Evolutionary conservation across 2,888 invertebrate species (phyloP).

Genomic region (Noctua fimbriata): DNA sequence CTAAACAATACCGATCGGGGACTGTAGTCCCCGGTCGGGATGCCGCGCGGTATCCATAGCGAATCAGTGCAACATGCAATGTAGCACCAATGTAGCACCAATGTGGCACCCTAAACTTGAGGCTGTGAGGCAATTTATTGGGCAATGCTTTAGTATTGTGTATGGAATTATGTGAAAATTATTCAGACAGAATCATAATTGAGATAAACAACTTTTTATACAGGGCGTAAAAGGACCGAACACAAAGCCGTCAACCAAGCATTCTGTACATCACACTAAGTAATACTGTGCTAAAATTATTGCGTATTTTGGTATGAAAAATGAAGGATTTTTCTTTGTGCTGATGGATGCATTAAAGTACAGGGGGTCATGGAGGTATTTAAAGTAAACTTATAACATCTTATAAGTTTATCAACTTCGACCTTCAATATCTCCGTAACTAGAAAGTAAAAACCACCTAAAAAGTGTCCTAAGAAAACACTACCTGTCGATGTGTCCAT

Average conservation of each 20-base stretch:
- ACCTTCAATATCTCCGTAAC: not conserved
- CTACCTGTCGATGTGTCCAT: too few relatives aligned
- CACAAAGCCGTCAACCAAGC: not conserved
- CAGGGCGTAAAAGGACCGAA: not conserved
- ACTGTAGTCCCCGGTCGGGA: too few relatives aligned
- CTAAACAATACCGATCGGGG: conserved; percentile 20
- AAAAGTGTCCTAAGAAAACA: too few relatives aligned
- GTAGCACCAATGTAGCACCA: too few relatives aligned
- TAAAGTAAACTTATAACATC: not conserved
- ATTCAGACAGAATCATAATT: not conserved
- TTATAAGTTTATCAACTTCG: not conserved
- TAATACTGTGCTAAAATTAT: not conserved
- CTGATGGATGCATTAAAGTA: not conserved
- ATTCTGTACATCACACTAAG: not conserved
- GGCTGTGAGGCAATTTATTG: conserved; percentile 24
- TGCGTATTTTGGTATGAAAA: not conserved
- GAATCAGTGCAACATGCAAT: conserved; percentile 12
- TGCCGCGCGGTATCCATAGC: conserved; percentile 6
- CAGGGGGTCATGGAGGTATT: not conserved
- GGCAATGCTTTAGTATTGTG: not conserved
- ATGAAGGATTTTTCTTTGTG: not conserved
- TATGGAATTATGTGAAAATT: not conserved
- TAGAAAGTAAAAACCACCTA: too few relatives aligned
- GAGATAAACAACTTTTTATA: not conserved
- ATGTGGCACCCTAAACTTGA: conserved; percentile 17